phyloP scores from a whole-genome alignment of 2,113 vertebrate species.

The Melospiza georgiana region DNA sequence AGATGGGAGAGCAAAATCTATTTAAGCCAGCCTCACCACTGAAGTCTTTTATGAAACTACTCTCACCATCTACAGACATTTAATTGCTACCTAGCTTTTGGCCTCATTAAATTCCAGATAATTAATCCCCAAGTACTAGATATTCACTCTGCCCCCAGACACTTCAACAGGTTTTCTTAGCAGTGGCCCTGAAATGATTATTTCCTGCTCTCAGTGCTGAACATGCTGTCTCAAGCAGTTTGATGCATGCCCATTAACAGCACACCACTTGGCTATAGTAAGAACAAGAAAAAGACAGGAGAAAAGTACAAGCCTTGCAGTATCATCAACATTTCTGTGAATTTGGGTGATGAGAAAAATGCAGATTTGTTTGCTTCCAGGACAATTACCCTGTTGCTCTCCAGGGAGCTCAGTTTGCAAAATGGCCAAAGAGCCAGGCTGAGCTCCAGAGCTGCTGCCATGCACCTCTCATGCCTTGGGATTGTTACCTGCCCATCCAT shows the following conservation, averaged over 20 bases:
- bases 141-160: conserved; percentile 63
- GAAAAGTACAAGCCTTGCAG: neutral
- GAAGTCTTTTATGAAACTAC: conserved; percentile 21
- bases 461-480: neutral
- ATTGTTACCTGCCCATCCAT: neutral
- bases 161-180: conserved; percentile 62
- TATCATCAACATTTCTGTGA: neutral
- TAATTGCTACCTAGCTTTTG: conserved; percentile 62
- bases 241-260: conserved; percentile 8
- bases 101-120: conserved; percentile 71
- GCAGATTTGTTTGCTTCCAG: neutral
- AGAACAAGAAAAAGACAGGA: neutral
- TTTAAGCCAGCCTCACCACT: neutral
- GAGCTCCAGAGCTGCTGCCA: neutral
- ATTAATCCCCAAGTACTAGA: conserved; percentile 72
- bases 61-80: conserved; percentile 29
- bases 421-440: neutral
- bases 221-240: conserved; percentile 59
- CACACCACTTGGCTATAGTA: neutral
- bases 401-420: neutral
- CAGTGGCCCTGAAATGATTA: conserved; percentile 48
- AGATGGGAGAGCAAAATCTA: neutral
- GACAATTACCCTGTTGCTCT: neutral
- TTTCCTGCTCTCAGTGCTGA: conserved; percentile 44
- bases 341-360: neutral